These are phyloP conservation scores for Papilio glaucus DNA, from an alignment of 1,140 invertebrate species.

Conservation along the genomic window DNA sequence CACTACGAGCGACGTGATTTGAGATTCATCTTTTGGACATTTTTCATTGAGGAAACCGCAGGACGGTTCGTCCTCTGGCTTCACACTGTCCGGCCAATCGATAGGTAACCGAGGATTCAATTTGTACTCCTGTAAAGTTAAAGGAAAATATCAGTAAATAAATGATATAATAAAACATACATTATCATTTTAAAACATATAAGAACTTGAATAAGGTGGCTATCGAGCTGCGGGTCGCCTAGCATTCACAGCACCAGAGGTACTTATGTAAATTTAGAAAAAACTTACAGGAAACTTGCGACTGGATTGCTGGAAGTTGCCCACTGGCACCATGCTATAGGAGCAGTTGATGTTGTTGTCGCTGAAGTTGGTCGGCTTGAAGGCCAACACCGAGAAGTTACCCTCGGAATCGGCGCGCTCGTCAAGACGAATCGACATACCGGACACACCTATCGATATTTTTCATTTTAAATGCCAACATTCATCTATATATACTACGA, in stretches of 20 bases:
- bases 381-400: conserved; percentile 96
- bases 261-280: too few species aligned
- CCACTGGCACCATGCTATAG: conserved; percentile 91
- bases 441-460: conserved; percentile 92
- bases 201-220: too few species aligned
- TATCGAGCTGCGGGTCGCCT: too few species aligned
- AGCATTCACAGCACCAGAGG: too few species aligned
- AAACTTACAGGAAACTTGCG: conserved; percentile 87
- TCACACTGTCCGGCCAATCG: conserved; percentile 93
- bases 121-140: conserved; percentile 86
- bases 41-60: conserved; percentile 95
- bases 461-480: too few species aligned
- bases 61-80: conserved; percentile 95
- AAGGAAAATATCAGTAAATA: too few species aligned
- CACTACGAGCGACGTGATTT: conserved; percentile 89
- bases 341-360: conserved; percentile 85
- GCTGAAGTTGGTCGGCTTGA: conserved; percentile 82
- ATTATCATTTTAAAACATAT: too few species aligned
- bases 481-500: too few species aligned
- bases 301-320: conserved; percentile 89
- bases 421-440: conserved; percentile 95
- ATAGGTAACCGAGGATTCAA: conserved; percentile 86
- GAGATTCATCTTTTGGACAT: conserved; percentile 90
- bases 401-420: conserved; percentile 97
- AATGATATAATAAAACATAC: too few species aligned